Evolutionary conservation across 1,140 invertebrate genomes (phyloP).

Genomic region (Euwallacea fornicatus): DNA sequence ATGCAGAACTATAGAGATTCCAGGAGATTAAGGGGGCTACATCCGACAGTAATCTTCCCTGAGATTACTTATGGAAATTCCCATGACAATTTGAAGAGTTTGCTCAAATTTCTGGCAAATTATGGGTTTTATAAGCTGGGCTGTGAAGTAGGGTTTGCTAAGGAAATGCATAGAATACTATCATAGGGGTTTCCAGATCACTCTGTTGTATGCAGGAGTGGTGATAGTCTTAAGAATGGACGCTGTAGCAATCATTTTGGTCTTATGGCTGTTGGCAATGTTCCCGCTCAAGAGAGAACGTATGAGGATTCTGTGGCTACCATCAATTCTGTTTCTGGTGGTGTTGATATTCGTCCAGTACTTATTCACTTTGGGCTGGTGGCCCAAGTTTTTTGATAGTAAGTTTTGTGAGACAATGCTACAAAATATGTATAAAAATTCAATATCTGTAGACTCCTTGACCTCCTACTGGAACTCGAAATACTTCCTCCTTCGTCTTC

Average conservation of each 20-base stretch:
- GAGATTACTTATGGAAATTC: slow-evolving; percentile 27
- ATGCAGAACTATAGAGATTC: slow-evolving; percentile 11
- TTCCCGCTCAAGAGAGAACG: slow-evolving; percentile 6
- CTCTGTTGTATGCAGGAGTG: slow-evolving; percentile 4
- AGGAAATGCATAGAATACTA: background rate
- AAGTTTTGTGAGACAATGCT: background rate
- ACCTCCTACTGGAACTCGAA: slow-evolving; percentile 21
- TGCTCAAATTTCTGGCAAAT: slow-evolving; percentile 27
- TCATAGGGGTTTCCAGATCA: slow-evolving; percentile 7
- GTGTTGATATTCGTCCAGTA: slow-evolving; percentile 16
- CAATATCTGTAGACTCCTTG: slow-evolving; percentile 1
- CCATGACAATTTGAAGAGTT: slow-evolving; percentile 1
- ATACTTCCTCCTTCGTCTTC: slow-evolving; percentile 10
- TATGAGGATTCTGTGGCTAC: background rate
- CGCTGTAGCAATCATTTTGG: slow-evolving; percentile 7
- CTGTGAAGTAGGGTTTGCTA: slow-evolving; percentile 11
- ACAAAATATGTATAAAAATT: background rate
- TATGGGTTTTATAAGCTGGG: slow-evolving; percentile 32
- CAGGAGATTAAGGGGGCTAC: background rate
- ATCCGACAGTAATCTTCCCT: slow-evolving; percentile 1
- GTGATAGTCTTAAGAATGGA: slow-evolving; percentile 23
- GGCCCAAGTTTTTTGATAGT: slow-evolving; percentile 25
- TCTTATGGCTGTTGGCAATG: slow-evolving; percentile 5
- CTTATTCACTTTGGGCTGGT: slow-evolving; percentile 16
- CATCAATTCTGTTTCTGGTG: background rate